A percentile compares a stretch with the other conserved stretches of the same genome.
phyloP scores from a whole-genome alignment of 30 jellyfish, hydroid and myxozoan genomes.

The Cassiopea andromeda region DNA sequence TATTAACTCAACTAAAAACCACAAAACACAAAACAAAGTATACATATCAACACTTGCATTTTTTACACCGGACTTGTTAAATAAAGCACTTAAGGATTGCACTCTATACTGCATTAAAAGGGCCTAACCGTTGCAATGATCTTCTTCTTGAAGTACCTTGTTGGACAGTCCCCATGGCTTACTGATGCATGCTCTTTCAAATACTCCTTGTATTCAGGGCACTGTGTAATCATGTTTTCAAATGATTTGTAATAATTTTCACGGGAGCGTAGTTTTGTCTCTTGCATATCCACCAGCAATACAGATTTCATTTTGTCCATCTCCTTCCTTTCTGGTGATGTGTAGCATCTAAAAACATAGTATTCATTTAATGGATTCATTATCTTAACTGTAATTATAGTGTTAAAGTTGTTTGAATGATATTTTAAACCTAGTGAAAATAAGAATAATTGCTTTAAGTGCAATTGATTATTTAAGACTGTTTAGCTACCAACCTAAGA shows the following conservation, averaged over 20 bases:
- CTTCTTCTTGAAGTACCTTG: neutral
- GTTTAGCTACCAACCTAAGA: neutral
- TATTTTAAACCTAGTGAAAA: neutral
- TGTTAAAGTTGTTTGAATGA: neutral
- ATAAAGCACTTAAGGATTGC: no score
- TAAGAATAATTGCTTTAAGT: neutral
- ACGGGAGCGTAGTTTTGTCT: constrained; percentile 17
- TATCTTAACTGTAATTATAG: neutral
- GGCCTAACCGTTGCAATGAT: no score
- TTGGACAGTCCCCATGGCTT: constrained; percentile 10
- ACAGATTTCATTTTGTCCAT: constrained; percentile 19
- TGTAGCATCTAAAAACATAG: constrained; percentile 13
- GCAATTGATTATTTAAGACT: neutral
- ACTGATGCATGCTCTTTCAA: no score
- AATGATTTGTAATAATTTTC: neutral
- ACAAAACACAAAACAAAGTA: no score
- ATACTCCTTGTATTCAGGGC: no score
- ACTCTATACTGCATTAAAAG: no score
- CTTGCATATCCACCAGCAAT: constrained; percentile 10
- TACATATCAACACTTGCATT: no score
- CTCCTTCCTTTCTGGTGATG: constrained; percentile 28
- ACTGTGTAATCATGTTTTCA: no score
- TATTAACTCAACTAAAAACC: no score
- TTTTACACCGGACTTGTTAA: no score
- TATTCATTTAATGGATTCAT: neutral